phyloP scores from a whole-genome alignment of 2,888 invertebrate species.

The Brachyptera risi region DNA sequence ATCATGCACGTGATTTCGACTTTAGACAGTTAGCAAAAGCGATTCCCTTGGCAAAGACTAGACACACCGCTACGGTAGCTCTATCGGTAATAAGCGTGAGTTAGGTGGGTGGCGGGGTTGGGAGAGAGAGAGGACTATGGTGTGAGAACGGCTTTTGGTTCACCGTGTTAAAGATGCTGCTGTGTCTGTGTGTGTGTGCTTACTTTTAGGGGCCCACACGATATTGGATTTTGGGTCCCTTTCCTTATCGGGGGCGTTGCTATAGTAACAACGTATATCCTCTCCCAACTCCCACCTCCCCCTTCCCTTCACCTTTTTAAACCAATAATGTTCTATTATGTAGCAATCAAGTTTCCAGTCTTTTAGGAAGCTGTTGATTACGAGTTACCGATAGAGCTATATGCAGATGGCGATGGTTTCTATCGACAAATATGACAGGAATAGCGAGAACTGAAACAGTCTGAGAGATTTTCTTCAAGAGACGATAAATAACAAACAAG shows the following conservation, averaged over 20 bases:
- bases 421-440: no score
- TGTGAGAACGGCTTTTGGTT: constrained; percentile 1
- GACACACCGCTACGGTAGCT: neutral
- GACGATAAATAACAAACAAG: no score
- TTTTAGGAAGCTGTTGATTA: constrained; percentile 24
- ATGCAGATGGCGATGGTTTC: neutral
- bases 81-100: neutral
- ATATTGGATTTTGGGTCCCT: constrained; percentile 31
- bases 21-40: constrained; percentile 21
- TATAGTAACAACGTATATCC: constrained; percentile 25
- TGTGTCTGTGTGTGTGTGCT: constrained; percentile 12
- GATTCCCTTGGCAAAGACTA: neutral
- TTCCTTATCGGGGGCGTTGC: constrained; percentile 24
- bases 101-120: neutral
- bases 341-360: constrained; percentile 31
- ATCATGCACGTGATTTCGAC: constrained; percentile 22
- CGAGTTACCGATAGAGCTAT: constrained; percentile 20
- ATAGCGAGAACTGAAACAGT: no score
- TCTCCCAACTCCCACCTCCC: constrained; percentile 6
- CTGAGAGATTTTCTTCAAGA: no score
- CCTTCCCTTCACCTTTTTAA: constrained; percentile 29
- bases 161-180: constrained; percentile 17
- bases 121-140: neutral
- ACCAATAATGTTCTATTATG: constrained; percentile 35
- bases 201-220: constrained; percentile 28